Evolutionary conservation across 2,888 invertebrate species (phyloP).

Genomic region (Drosophila neonasuta): DNA sequence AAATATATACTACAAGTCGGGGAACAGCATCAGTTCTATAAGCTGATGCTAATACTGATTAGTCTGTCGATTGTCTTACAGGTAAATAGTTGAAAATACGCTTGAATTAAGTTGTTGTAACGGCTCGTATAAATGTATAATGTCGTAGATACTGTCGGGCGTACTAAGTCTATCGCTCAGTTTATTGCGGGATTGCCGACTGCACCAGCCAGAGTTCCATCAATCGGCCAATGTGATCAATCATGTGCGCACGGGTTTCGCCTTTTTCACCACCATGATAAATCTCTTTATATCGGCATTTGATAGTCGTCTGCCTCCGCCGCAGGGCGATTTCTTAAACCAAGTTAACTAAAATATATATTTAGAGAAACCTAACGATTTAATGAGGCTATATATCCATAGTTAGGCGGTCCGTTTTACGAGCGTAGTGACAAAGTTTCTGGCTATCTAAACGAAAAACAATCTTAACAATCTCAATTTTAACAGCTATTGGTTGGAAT

Average conservation of each 20-base stretch:
- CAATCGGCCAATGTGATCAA: slow-evolving; percentile 88
- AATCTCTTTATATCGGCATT: slow-evolving; percentile 91
- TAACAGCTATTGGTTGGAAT: slow-evolving; percentile 91
- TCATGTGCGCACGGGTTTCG: slow-evolving; percentile 87
- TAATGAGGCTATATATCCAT: background rate
- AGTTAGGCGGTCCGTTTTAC: slow-evolving; percentile 40
- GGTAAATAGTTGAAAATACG: slow-evolving; percentile 83
- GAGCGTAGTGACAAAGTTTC: background rate
- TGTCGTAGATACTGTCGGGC: slow-evolving; percentile 87
- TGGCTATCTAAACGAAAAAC: slow-evolving; percentile 2
- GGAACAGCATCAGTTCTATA: slow-evolving; percentile 92
- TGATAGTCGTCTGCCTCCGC: slow-evolving; percentile 84
- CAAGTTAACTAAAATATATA: slow-evolving; percentile 49
- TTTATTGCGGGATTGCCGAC: slow-evolving; percentile 89
- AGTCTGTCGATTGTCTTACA: slow-evolving; percentile 92
- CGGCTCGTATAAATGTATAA: slow-evolving; percentile 28
- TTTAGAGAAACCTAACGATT: background rate
- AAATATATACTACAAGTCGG: slow-evolving; percentile 94
- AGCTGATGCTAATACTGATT: slow-evolving; percentile 90
- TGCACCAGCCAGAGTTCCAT: slow-evolving; percentile 88
- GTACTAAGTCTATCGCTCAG: slow-evolving; percentile 88
- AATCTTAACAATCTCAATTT: slow-evolving; percentile 58
- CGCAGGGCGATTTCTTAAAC: slow-evolving; percentile 70
- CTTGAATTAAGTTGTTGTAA: slow-evolving; percentile 45
- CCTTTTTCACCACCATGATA: slow-evolving; percentile 88